These are phyloP conservation scores for Scolopax bukidnonensis DNA, from an alignment of 2,797 vertebrate genomes.

Conservation along the genomic window DNA sequence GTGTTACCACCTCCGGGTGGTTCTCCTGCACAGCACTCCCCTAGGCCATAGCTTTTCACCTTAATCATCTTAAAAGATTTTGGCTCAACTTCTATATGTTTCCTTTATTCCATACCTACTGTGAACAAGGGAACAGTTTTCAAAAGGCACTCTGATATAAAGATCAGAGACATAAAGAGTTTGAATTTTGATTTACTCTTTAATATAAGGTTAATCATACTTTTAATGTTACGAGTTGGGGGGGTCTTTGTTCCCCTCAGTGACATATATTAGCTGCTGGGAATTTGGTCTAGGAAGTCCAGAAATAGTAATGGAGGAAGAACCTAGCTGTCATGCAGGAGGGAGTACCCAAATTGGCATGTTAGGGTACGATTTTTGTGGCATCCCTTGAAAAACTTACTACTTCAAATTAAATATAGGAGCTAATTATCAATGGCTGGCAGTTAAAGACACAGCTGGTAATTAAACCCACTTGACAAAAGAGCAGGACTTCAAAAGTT, in stretches of 20 bases:
- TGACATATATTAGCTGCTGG: background rate
- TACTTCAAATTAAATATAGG: background rate
- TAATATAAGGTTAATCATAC: fast-evolving
- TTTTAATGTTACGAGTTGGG: background rate
- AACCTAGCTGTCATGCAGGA: background rate
- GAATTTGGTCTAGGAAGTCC: background rate
- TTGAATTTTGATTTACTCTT: background rate
- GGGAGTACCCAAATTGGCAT: fast-evolving
- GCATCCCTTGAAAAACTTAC: background rate
- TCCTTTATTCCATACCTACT: background rate
- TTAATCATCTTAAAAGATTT: background rate
- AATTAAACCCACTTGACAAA: fast-evolving
- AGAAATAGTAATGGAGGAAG: background rate
- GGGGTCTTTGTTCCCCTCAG: background rate
- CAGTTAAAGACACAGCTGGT: fast-evolving
- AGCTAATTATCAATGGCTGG: background rate
- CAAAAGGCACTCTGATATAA: background rate
- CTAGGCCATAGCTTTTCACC: background rate
- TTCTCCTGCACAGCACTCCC: background rate
- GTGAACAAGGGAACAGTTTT: background rate
- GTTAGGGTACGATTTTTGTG: background rate
- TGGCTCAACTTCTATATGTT: background rate
- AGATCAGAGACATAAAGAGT: background rate
- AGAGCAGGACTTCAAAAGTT: background rate
- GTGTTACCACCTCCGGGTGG: fast-evolving